phyloP scores from a whole-genome alignment of 2,113 vertebrate species.

The Rhinoptilus africanus region DNA sequence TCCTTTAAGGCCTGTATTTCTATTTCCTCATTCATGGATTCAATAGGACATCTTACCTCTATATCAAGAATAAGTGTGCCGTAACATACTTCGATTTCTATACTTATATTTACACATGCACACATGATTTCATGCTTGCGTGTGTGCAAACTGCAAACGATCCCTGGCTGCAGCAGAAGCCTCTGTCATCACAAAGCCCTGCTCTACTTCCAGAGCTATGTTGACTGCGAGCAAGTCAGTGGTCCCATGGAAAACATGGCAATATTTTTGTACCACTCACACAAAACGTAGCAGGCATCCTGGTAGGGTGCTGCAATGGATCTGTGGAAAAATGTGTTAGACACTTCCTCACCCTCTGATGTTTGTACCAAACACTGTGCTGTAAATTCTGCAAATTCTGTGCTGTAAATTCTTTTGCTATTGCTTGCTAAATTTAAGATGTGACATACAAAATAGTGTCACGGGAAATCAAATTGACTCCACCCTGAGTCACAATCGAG shows the following conservation, averaged over 20 bases:
- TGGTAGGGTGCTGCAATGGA: neutral
- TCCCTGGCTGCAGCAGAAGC: neutral
- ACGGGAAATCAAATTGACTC: neutral
- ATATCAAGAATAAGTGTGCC: neutral
- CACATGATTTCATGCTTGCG: neutral
- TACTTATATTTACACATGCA: neutral
- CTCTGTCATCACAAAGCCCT: neutral
- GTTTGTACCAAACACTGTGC: neutral
- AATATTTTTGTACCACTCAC: neutral
- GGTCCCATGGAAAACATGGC: neutral
- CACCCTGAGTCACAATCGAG: neutral
- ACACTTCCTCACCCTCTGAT: neutral
- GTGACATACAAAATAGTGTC: neutral
- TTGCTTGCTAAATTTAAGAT: neutral
- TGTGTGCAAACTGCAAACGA: neutral
- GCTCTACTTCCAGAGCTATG: rapidly evolving
- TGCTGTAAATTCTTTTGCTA: neutral
- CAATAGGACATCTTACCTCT: neutral
- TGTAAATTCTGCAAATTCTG: neutral
- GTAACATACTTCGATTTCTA: neutral
- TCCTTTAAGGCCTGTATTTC: neutral
- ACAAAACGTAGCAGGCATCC: neutral
- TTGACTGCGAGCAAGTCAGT: neutral
- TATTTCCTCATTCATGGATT: neutral
- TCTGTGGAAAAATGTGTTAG: neutral